These are phyloP conservation scores for Morinoia aosen DNA, from an alignment of 2,888 invertebrate genomes.

Conservation along the genomic window DNA sequence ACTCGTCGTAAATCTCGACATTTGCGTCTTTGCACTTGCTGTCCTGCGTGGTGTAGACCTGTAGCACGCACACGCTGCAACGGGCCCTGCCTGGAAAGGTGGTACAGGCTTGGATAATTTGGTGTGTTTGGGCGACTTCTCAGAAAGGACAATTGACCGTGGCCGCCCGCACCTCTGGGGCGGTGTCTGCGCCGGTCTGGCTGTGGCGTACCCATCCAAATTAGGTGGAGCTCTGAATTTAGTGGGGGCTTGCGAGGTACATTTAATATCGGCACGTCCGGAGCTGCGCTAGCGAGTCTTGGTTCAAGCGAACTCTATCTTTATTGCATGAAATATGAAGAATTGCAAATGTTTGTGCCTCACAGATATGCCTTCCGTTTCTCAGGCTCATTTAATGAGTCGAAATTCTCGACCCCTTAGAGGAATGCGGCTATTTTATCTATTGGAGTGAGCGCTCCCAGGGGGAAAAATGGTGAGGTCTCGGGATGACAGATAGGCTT, in stretches of 20 bases:
- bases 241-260: neutral
- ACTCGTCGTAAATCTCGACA: neutral
- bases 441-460: too few relatives aligned
- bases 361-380: too few relatives aligned
- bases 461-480: too few relatives aligned
- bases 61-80: neutral
- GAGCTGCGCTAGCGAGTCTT: neutral
- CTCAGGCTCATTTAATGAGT: too few relatives aligned
- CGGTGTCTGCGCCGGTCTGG: neutral
- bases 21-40: neutral
- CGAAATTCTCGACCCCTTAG: too few relatives aligned
- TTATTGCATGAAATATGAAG: too few relatives aligned
- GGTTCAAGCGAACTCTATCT: neutral
- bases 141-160: slow-evolving; percentile 1
- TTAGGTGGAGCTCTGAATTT: neutral
- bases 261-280: neutral
- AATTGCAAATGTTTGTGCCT: too few relatives aligned
- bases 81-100: neutral
- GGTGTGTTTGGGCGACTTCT: neutral
- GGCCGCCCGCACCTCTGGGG: neutral
- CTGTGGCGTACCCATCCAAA: neutral
- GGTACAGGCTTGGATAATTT: neutral
- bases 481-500: too few relatives aligned
- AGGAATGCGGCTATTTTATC: too few relatives aligned
- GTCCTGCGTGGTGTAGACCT: neutral